Evolutionary conservation across 2,797 vertebrate species (phyloP).

Genomic region (Chaetophractus vellerosus): DNA sequence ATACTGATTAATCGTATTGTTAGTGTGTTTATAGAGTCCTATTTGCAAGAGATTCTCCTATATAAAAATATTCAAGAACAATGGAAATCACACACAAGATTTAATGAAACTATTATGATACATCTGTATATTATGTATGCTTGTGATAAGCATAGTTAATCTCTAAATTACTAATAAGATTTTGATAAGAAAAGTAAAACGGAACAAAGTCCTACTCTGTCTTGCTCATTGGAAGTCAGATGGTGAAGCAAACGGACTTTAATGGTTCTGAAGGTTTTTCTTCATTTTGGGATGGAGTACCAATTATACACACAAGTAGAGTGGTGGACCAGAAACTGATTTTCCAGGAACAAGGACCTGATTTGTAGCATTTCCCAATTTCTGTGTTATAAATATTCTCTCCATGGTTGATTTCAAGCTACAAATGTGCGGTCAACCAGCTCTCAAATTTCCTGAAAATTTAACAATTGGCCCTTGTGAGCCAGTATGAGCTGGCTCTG

Average conservation of each 20-base stretch:
- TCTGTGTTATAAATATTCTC: not conserved
- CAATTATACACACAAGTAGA: not conserved
- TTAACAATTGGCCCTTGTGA: not conserved
- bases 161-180: not conserved
- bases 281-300: not conserved
- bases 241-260: not conserved
- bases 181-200: slow-evolving; percentile 33
- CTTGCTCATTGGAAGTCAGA: not conserved
- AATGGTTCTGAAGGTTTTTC: not conserved
- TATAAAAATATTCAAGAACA: slow-evolving; percentile 28
- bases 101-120: not conserved
- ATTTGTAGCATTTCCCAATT: slow-evolving; percentile 4
- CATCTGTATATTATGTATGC: not conserved
- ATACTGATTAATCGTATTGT: not conserved
- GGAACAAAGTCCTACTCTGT: not conserved
- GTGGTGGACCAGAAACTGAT: not conserved
- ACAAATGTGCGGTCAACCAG: not conserved
- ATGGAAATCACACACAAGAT: slow-evolving; percentile 28
- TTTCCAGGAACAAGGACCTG: not conserved
- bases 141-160: not conserved
- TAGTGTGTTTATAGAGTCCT: not conserved
- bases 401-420: not conserved
- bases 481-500: not conserved
- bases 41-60: not conserved
- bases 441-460: slow-evolving; percentile 6